Evolutionary conservation across 2,113 vertebrate species (phyloP).

Genomic region (Gila orcuttii): DNA sequence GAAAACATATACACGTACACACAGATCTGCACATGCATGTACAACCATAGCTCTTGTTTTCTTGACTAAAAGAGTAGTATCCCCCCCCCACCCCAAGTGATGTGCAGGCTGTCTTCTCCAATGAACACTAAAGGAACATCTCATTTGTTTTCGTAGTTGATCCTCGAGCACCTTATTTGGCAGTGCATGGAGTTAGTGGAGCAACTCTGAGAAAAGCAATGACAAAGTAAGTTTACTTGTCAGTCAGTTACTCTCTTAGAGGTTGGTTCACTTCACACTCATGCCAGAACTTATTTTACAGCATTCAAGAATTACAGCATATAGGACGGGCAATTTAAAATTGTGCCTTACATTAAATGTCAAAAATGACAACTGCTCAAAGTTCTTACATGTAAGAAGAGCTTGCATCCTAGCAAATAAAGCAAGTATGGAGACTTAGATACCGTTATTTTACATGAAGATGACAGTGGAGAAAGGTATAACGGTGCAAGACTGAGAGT

Average conservation of each 20-base stretch:
- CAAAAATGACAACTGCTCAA: not conserved
- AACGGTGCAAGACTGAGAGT: not conserved
- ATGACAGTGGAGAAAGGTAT: not conserved
- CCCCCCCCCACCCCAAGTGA: not conserved
- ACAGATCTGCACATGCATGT: not conserved
- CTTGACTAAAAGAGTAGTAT: not conserved
- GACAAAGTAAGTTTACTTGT: conserved; percentile 44
- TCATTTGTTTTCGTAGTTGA: conserved; percentile 18
- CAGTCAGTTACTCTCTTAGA: conserved; percentile 11
- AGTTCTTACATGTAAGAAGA: not conserved
- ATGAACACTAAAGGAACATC: conserved; percentile 26
- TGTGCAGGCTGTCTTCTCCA: not conserved
- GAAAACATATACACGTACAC: conserved; percentile 24
- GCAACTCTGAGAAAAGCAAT: conserved; percentile 23
- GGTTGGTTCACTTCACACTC: not conserved
- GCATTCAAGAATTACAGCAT: not conserved
- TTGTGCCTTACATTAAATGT: not conserved
- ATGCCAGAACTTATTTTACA: conserved; percentile 4
- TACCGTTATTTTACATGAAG: not conserved
- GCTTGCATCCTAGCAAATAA: not conserved
- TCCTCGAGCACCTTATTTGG: conserved; percentile 45
- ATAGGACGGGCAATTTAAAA: not conserved
- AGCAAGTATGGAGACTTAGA: not conserved
- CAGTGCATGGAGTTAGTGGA: not conserved
- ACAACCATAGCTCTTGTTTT: conserved; percentile 7